Evolutionary conservation across 2,888 invertebrate genomes (phyloP), one percentile per base, ranked within the genome.

Genomic region (Ennomos erosarius): DNA sequence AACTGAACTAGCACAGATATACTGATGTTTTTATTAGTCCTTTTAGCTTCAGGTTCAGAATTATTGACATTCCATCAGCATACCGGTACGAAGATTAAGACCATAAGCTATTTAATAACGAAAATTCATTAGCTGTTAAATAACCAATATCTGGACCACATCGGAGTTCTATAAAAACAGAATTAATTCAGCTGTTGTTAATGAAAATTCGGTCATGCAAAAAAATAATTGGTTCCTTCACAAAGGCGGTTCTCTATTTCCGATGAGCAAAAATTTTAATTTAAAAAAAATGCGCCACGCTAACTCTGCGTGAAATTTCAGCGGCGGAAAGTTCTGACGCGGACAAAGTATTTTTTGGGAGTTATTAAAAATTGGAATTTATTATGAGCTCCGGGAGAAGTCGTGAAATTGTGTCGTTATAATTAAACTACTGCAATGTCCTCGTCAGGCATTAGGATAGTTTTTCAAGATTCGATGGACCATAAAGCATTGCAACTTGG

Each of bases 221-320:
- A 88, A 89, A 88, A 87, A 88, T 88, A 89, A 89, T 90, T 89
- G 88, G 82, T 81, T 82, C 81, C 59, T 73, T 67, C 73, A 83
- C 84, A 87, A 87, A 83, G 79, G 76, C 73, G 64, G 63, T 59
- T 61, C 76, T 81, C 76, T 84, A 82, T 82, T 83, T 81, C 77
- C 78, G 81, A 82, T 81, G 75, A 77, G 70, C 69, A 70, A 78
- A 77, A 79, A 73, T 80, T 81, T 79, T 55, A 46, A 59, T 63
- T 58, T 55, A 47, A 37, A 34, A 61, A 58, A 40, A 55, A 52
- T 53, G 53, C 35, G 53, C 37, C 42, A 16, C 45, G 44, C 34
- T 37, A 46, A 48, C 26, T 52, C 12, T 10, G 34, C 39, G 44
- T 53, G 9, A 49, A 54, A 53, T 47, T 52, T 60, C 39, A 40